These are phyloP conservation scores for Ophion ellenae DNA, from an alignment of 2,888 invertebrate genomes.

Conservation along the genomic window DNA sequence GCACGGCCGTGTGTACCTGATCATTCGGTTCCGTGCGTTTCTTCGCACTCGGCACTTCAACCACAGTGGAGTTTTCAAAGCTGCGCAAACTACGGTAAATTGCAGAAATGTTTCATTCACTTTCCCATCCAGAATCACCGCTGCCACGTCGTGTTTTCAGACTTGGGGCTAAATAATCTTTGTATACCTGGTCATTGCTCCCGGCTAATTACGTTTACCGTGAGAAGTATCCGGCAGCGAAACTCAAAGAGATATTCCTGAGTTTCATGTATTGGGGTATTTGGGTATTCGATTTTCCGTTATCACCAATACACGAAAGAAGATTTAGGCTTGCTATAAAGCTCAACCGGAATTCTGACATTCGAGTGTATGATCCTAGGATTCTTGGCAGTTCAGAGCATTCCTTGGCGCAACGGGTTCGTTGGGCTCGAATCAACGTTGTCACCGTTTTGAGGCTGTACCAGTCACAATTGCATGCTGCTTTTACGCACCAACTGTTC, in stretches of 20 bases:
- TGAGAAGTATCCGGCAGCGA: no score
- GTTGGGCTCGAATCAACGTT: not conserved
- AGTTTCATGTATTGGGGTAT: no score
- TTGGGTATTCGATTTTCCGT: no score
- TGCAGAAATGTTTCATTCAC: not conserved
- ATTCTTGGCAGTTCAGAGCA: no score
- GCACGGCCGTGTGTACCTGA: conserved; percentile 30
- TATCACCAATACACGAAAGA: no score
- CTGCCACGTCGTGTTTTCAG: not conserved
- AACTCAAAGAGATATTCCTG: no score
- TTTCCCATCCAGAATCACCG: not conserved
- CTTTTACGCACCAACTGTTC: not conserved
- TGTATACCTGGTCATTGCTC: not conserved
- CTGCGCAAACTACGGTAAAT: conserved; percentile 4
- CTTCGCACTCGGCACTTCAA: conserved; percentile 20
- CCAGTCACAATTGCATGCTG: not conserved
- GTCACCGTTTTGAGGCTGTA: conserved; percentile 7
- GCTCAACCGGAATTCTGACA: no score
- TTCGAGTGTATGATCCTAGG: no score
- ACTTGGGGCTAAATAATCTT: not conserved
- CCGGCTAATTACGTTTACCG: not conserved
- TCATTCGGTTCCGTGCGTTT: conserved; percentile 37
- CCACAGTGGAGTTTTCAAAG: conserved; percentile 21
- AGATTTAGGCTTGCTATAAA: no score
- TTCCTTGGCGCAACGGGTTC: no score